Conservation (phyloP, 2,113 vertebrate species). For the Phylloscopus trochilus region DNA sequence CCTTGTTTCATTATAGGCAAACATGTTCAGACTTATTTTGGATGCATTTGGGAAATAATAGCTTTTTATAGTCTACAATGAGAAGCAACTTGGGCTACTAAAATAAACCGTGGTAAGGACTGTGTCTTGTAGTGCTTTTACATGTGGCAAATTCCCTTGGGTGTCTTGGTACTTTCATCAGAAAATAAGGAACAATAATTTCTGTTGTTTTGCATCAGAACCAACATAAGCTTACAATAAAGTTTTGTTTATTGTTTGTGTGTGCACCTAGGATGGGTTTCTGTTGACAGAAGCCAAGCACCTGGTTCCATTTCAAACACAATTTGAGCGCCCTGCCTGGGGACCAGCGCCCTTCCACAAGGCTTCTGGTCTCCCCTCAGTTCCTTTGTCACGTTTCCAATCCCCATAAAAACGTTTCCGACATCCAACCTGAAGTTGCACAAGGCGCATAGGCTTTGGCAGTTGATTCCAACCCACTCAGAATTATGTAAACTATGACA, state of each 20-base stretch:
- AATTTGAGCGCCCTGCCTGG: not conserved
- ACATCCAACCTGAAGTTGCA: not conserved
- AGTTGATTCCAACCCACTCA: not conserved
- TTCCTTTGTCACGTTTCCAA: not conserved
- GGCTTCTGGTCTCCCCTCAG: not conserved
- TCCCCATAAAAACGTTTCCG: not conserved
- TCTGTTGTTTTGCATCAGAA: constrained; percentile 29
- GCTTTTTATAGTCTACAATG: not conserved
- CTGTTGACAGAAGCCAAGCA: not conserved
- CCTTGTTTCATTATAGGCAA: constrained; percentile 45
- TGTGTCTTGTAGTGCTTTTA: not conserved
- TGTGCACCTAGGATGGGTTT: not conserved
- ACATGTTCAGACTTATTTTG: constrained; percentile 50
- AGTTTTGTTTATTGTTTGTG: not conserved
- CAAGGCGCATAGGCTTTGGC: not conserved
- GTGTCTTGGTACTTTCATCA: not conserved
- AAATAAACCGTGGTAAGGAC: constrained; percentile 8
- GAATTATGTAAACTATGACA: not conserved
- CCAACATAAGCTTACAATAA: constrained; percentile 5
- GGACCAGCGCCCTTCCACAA: not conserved
- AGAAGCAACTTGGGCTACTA: not conserved
- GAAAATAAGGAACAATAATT: constrained; percentile 52
- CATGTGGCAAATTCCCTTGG: not conserved
- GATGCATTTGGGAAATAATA: constrained; percentile 48
- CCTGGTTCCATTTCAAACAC: not conserved